Conservation (phyloP, 1,140 invertebrate species). For the Dufourea novaeangliae region DNA sequence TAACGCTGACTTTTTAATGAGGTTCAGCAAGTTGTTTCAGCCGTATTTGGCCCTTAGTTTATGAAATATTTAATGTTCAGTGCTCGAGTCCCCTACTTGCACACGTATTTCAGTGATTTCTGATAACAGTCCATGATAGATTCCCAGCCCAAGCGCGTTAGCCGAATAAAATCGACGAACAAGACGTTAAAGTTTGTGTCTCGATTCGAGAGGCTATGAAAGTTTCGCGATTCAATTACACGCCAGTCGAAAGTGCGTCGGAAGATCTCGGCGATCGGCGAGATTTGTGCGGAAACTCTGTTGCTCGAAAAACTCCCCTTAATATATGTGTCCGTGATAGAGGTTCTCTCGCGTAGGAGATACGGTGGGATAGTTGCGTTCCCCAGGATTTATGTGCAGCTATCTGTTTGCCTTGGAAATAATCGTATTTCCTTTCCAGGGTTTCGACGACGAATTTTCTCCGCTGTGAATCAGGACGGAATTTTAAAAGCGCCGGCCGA, state of each 20-base stretch:
- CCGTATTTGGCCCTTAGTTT: no score
- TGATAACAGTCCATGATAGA: no score
- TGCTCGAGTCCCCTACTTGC: no score
- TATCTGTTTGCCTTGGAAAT: neutral
- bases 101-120: no score
- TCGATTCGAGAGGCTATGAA: constrained; percentile 18
- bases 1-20: no score
- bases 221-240: constrained; percentile 47
- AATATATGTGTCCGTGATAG: neutral
- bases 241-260: neutral
- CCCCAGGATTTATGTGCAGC: neutral
- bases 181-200: no score
- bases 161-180: no score
- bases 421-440: neutral
- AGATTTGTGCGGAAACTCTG: constrained; percentile 40
- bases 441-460: neutral
- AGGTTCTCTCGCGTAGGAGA: neutral
- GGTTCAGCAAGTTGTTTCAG: no score
- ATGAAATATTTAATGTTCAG: no score
- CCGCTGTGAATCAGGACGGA: neutral
- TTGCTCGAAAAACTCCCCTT: constrained; percentile 2
- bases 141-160: no score
- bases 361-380: neutral
- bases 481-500: neutral
- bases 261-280: neutral